Evolutionary conservation across 35 echinoderm and acorn worm species (phyloP).

Genomic region (Stichopus chloronotus): DNA sequence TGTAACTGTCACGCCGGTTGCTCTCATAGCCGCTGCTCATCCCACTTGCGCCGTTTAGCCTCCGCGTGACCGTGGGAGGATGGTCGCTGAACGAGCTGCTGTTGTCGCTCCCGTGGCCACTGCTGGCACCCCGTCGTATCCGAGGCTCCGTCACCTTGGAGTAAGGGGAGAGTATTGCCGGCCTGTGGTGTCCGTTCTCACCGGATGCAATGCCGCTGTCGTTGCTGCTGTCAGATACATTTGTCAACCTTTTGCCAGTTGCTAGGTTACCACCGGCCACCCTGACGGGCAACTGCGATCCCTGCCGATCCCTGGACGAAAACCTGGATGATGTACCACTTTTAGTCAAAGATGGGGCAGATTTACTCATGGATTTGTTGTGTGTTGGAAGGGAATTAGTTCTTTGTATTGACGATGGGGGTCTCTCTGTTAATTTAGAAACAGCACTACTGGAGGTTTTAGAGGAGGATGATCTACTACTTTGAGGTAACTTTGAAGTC

Average conservation of each 20-base stretch:
- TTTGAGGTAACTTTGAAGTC: slow-evolving; percentile 81
- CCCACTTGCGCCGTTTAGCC: slow-evolving; percentile 76
- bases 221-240: slow-evolving; percentile 95
- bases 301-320: slow-evolving; percentile 50
- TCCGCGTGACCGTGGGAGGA: slow-evolving; percentile 49
- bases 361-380: slow-evolving; percentile 88
- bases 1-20: slow-evolving; percentile 92
- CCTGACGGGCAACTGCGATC: slow-evolving; percentile 43
- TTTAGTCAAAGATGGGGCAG: slow-evolving; percentile 70
- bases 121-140: slow-evolving; percentile 75
- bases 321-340: slow-evolving; percentile 25
- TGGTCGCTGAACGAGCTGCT: slow-evolving; percentile 95
- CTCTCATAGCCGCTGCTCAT: slow-evolving; percentile 99
- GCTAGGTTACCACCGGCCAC: slow-evolving; percentile 41
- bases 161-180: slow-evolving; percentile 91
- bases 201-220: slow-evolving; percentile 96
- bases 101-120: slow-evolving; percentile 97
- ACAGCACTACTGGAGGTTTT: slow-evolving; percentile 27
- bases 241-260: slow-evolving; percentile 80
- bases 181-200: slow-evolving; percentile 76
- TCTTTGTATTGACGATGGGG: slow-evolving; percentile 51
- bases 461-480: slow-evolving; percentile 1
- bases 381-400: slow-evolving; percentile 72
- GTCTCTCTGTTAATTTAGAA: slow-evolving; percentile 22
- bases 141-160: slow-evolving; percentile 94